These are phyloP conservation scores for Otolemur garnettii DNA, from an alignment of 2,113 vertebrate genomes.

Conservation along the genomic window DNA sequence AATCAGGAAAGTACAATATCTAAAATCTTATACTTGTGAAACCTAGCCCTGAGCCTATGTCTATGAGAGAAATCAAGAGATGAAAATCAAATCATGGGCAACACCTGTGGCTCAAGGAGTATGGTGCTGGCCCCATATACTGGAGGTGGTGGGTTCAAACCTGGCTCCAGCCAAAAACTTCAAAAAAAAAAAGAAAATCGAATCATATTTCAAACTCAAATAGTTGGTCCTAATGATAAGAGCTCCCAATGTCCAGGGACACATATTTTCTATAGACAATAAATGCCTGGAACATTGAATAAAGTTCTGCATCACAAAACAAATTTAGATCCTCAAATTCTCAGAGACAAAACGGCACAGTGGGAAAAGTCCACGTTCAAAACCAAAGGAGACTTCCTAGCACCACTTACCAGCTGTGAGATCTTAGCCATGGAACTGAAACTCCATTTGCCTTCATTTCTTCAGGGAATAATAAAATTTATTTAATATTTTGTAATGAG, in stretches of 20 bases:
- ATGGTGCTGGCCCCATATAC: too few relatives aligned
- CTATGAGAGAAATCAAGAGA: background rate
- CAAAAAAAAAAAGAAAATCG: background rate
- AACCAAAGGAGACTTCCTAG: background rate
- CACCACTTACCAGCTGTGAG: background rate
- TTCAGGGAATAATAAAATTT: conserved; percentile 18
- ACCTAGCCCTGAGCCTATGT: background rate
- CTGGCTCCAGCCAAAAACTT: too few relatives aligned
- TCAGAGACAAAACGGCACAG: background rate
- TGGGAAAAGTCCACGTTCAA: background rate
- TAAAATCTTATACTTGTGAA: background rate
- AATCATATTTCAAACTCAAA: background rate
- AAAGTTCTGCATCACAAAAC: background rate
- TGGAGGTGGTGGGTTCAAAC: too few relatives aligned
- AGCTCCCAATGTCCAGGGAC: background rate
- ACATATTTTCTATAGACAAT: background rate
- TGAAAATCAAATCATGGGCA: background rate
- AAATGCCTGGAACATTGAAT: background rate
- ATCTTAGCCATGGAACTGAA: background rate
- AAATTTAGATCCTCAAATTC: background rate
- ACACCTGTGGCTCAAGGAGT: too few relatives aligned
- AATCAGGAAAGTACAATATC: background rate
- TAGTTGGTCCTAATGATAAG: background rate
- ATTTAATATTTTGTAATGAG: conserved; percentile 5
- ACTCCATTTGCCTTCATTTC: background rate